Conservation (phyloP, 92 coral and sea anemone species). For the Zoanthus sociatus region DNA sequence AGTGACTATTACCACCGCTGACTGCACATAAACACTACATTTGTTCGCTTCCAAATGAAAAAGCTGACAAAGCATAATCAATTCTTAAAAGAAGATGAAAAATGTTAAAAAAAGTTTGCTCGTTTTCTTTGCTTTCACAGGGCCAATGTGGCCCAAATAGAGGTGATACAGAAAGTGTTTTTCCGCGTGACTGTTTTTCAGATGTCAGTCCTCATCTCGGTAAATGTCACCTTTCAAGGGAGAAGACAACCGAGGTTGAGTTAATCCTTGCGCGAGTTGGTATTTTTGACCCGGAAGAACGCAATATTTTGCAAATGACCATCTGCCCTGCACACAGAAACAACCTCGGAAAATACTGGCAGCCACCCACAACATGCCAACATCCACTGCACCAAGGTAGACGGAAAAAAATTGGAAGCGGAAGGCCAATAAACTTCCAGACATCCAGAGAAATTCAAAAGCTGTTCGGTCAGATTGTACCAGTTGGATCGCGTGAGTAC, state of each 20-base stretch:
- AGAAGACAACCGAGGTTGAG: conserved; percentile 2
- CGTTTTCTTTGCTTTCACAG: not conserved
- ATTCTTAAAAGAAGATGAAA: not conserved
- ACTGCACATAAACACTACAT: no score
- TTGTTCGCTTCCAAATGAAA: not conserved
- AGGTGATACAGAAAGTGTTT: not conserved
- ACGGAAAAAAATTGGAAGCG: not conserved
- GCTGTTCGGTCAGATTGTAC: not conserved
- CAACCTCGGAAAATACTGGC: not conserved
- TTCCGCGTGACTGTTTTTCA: not conserved
- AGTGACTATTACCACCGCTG: no score
- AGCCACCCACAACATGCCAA: not conserved
- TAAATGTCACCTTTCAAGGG: not conserved
- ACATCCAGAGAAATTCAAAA: not conserved
- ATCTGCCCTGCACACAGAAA: not conserved
- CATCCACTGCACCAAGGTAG: not conserved
- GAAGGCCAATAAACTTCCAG: not conserved
- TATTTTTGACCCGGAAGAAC: not conserved
- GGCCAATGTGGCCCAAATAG: not conserved
- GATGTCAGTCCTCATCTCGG: not conserved
- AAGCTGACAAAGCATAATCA: no score
- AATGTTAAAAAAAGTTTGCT: not conserved
- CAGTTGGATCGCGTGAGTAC: conserved; percentile 4
- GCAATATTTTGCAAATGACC: not conserved
- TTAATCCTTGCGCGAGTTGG: not conserved